Conservation (phyloP, 2,797 vertebrate genomes). For the Lophius americanus region DNA sequence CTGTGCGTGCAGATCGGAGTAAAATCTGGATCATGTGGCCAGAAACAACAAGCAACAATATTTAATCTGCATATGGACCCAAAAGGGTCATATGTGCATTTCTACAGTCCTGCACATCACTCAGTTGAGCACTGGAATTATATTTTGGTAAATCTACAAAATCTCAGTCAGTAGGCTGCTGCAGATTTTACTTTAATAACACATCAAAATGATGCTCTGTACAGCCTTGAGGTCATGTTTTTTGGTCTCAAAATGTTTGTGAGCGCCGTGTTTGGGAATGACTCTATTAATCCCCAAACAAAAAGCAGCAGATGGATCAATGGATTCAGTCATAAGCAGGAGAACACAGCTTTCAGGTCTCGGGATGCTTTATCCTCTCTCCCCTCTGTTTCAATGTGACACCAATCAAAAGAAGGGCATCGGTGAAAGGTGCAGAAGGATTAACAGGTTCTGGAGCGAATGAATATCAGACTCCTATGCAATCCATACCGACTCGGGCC, state of each 20-base stretch:
- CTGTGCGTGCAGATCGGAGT: background rate
- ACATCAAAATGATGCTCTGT: background rate
- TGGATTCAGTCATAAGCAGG: slow-evolving; percentile 41
- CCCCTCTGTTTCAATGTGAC: background rate
- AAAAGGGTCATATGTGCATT: too few relatives aligned
- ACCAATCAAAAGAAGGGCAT: background rate
- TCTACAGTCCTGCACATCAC: background rate
- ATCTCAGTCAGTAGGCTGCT: background rate
- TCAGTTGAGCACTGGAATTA: slow-evolving; percentile 18
- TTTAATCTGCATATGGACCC: too few relatives aligned
- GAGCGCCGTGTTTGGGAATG: slow-evolving; percentile 11
- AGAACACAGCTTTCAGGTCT: slow-evolving; percentile 36
- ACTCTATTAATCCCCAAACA: slow-evolving; percentile 46
- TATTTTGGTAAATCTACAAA: slow-evolving; percentile 8
- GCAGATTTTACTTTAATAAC: slow-evolving; percentile 28
- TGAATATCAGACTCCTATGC: slow-evolving; percentile 10
- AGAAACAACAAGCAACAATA: background rate
- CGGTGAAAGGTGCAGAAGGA: slow-evolving; percentile 2
- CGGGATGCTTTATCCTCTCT: background rate
- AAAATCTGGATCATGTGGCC: background rate
- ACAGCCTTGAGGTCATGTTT: slow-evolving; percentile 24
- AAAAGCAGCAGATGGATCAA: slow-evolving; percentile 31
- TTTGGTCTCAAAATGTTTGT: slow-evolving; percentile 22
- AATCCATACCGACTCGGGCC: slow-evolving; percentile 11
- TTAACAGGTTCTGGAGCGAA: slow-evolving; percentile 23